A percentile compares a stretch with the other conserved stretches of the same genome.
These are phyloP conservation scores for Rhea americana DNA, from an alignment of 2,113 vertebrate genomes.

Conservation along the genomic window DNA sequence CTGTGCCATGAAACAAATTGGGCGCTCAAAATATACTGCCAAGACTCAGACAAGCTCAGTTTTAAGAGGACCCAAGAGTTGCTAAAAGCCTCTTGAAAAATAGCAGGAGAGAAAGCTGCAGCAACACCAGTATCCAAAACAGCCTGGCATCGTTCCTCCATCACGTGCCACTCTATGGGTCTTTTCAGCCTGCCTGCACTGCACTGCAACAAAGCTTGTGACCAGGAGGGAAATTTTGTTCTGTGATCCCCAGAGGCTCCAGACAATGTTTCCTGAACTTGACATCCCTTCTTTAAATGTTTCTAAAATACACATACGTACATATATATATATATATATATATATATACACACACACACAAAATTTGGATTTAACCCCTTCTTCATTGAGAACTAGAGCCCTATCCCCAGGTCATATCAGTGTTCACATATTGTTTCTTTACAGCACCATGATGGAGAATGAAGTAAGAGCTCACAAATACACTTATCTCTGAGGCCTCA, in stretches of 20 bases:
- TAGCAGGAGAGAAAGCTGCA: constrained; percentile 29
- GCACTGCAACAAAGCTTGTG: background rate
- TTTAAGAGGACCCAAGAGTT: constrained; percentile 56
- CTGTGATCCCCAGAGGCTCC: background rate
- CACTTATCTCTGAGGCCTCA: background rate
- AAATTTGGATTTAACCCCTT: background rate
- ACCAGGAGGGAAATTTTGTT: background rate
- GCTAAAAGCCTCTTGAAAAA: constrained; percentile 54
- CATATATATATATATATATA: too few species aligned
- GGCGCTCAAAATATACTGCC: constrained; percentile 46
- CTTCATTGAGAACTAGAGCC: background rate
- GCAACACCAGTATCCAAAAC: background rate
- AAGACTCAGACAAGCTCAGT: constrained; percentile 43
- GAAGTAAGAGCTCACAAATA: background rate
- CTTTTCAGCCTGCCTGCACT: background rate
- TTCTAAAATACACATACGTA: too few species aligned
- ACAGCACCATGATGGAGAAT: background rate
- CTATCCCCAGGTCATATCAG: background rate
- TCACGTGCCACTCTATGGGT: accelerated
- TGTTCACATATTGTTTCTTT: background rate
- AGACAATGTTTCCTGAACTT: background rate
- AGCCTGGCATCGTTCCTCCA: constrained; percentile 15
- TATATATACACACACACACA: too few species aligned
- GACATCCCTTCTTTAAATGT: background rate
- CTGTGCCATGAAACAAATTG: constrained; percentile 56